phyloP scores from a whole-genome alignment of 2,113 vertebrate species.

The Psammodynastes pulverulentus region DNA sequence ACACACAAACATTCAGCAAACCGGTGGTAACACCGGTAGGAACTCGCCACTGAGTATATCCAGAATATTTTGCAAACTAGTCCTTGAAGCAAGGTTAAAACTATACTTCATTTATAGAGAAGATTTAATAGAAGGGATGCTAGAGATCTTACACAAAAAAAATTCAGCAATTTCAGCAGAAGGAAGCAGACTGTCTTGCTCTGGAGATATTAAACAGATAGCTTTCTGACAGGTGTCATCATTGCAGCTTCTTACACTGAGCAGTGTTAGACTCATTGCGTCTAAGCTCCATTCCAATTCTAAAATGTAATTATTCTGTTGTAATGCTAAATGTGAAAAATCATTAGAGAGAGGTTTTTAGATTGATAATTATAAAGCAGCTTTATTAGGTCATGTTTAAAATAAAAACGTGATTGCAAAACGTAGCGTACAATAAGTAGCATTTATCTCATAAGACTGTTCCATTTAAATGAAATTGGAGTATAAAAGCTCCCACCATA shows the following conservation, averaged over 20 bases:
- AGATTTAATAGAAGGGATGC: not conserved
- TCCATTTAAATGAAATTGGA: conserved; percentile 63
- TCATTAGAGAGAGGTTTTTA: conserved; percentile 36
- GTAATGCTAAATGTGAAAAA: conserved; percentile 39
- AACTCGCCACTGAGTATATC: too few species aligned
- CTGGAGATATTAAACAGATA: not conserved
- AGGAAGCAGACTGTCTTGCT: not conserved
- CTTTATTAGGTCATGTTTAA: conserved; percentile 65
- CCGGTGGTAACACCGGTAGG: too few species aligned
- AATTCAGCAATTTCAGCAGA: not conserved
- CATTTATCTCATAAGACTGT: conserved; percentile 50
- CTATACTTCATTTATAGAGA: not conserved
- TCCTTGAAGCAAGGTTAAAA: not conserved
- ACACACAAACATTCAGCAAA: too few species aligned
- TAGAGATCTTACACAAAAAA: not conserved
- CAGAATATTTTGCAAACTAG: not conserved
- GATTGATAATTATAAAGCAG: conserved; percentile 55
- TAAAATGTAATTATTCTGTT: not conserved
- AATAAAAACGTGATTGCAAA: conserved; percentile 54
- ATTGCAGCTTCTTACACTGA: not conserved
- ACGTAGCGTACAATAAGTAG: conserved; percentile 51
- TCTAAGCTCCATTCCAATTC: not conserved
- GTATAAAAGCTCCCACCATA: conserved; percentile 57
- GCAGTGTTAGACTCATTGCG: not conserved
- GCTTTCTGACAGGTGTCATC: not conserved